These are phyloP conservation scores for Atrichornis clamosus DNA, from an alignment of 2,113 vertebrate genomes.

Conservation along the genomic window DNA sequence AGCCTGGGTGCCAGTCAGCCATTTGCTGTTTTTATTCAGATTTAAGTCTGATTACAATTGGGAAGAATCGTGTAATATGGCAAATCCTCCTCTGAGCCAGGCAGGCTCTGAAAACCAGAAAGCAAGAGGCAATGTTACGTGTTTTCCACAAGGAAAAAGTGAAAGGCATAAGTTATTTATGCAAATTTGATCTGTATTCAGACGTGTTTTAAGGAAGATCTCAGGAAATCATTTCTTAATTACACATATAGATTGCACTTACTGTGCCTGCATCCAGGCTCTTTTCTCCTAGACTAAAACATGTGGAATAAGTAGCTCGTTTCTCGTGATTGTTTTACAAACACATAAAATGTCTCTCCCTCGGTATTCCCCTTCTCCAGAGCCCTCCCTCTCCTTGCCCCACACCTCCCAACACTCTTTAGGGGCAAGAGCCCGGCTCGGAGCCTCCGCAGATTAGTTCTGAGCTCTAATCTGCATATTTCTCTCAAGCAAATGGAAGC, in stretches of 20 bases:
- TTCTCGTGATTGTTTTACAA: slow-evolving; percentile 18
- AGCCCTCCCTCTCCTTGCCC: slow-evolving; percentile 2
- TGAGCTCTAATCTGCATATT: slow-evolving; percentile 56
- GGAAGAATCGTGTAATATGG: slow-evolving; percentile 58
- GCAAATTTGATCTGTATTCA: slow-evolving; percentile 74
- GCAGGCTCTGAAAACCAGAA: slow-evolving; percentile 38
- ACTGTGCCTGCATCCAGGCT: slow-evolving; percentile 41
- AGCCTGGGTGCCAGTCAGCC: slow-evolving; percentile 16
- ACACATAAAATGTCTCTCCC: neutral
- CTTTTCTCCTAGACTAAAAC: neutral
- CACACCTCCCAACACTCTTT: neutral
- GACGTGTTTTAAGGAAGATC: slow-evolving; percentile 59
- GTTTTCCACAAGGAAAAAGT: slow-evolving; percentile 65
- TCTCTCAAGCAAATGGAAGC: slow-evolving; percentile 44
- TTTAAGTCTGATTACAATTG: slow-evolving; percentile 58
- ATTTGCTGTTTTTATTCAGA: slow-evolving; percentile 53
- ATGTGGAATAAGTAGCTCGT: neutral
- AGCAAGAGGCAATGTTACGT: slow-evolving; percentile 3
- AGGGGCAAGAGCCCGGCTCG: neutral
- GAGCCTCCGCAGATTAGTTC: slow-evolving; percentile 45
- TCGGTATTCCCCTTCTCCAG: neutral
- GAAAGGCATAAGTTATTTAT: slow-evolving; percentile 66
- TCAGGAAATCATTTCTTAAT: slow-evolving; percentile 74
- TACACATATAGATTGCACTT: slow-evolving; percentile 62
- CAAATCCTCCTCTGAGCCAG: slow-evolving; percentile 44